Evolutionary conservation across 2,888 invertebrate species (phyloP).

Genomic region (Zelleria hepariella): DNA sequence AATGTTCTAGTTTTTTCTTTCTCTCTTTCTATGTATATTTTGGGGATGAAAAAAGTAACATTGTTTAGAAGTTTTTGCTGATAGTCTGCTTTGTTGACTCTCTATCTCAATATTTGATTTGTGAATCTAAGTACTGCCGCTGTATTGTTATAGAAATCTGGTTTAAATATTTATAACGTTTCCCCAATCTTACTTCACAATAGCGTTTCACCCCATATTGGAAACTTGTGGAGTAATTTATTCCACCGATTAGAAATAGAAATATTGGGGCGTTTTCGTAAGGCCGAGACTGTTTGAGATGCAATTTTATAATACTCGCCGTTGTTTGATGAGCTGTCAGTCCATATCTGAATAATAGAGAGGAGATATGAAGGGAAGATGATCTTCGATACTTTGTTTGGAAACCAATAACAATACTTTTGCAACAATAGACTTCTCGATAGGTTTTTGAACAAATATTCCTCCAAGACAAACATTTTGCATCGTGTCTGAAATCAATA

Average conservation of each 20-base stretch:
- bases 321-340: constrained; percentile 10
- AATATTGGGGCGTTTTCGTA: constrained; percentile 10
- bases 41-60: background rate
- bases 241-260: background rate
- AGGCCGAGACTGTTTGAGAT: background rate
- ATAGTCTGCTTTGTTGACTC: background rate
- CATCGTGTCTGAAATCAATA: background rate
- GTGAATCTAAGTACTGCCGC: background rate
- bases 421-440: background rate
- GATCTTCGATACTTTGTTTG: background rate
- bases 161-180: constrained; percentile 1
- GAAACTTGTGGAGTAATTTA: background rate
- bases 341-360: constrained; percentile 7
- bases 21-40: no score
- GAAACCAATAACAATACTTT: background rate
- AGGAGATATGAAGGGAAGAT: background rate
- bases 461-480: background rate
- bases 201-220: background rate
- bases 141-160: background rate
- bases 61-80: background rate
- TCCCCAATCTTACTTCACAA: background rate
- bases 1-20: background rate
- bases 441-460: background rate
- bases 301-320: background rate
- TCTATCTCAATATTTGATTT: background rate